phyloP scores from a whole-genome alignment of 92 coral and sea anemone species.

The Pocillopora grandis region DNA sequence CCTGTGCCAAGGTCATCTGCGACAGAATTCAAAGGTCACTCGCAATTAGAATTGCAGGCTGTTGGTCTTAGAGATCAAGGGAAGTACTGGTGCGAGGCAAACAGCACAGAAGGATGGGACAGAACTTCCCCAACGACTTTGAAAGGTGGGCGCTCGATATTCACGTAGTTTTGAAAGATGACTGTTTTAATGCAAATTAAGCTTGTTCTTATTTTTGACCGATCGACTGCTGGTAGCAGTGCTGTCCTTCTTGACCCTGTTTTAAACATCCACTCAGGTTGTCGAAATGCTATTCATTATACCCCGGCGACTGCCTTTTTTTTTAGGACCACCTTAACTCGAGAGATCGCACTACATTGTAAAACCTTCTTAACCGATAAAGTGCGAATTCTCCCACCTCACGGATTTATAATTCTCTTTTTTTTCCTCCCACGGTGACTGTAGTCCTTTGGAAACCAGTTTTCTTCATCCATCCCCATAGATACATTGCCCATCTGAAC shows the following conservation, averaged over 20 bases:
- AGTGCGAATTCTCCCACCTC: not conserved
- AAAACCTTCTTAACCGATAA: not conserved
- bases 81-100: constrained; percentile 54
- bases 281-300: too few relatives aligned
- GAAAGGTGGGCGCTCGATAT: not conserved
- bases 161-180: not conserved
- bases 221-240: not conserved
- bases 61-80: constrained; percentile 30
- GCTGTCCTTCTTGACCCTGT: too few relatives aligned
- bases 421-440: not conserved
- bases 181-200: not conserved
- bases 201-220: not conserved
- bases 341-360: too few relatives aligned
- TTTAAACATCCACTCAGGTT: too few relatives aligned
- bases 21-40: not conserved
- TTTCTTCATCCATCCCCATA: constrained; percentile 23
- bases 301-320: too few relatives aligned
- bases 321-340: too few relatives aligned
- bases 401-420: not conserved
- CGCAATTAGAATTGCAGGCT: constrained; percentile 18
- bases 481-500: not conserved
- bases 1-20: not conserved
- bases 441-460: constrained; percentile 30
- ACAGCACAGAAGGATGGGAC: constrained; percentile 27
- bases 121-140: not conserved